Percentiles rank a stretch among this genome's conserved stretches.
Conservation (phyloP, 2,113 vertebrate species). For the Micronisus gabar region DNA sequence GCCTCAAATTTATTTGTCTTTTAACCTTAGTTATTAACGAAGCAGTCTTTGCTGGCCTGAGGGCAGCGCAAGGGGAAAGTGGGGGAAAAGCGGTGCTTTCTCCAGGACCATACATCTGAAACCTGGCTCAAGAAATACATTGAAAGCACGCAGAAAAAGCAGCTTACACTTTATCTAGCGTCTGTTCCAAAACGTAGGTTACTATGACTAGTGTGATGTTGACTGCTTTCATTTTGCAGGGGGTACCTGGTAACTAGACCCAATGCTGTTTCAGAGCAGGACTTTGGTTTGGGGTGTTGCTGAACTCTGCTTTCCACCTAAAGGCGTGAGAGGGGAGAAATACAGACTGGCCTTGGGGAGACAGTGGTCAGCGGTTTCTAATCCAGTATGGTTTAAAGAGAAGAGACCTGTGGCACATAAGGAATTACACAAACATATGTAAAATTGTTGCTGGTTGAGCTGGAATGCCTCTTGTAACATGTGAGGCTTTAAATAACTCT, state of each 20-base stretch:
- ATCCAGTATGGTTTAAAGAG: neutral
- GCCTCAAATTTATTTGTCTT: neutral
- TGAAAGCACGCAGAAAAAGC: neutral
- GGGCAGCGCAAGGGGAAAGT: neutral
- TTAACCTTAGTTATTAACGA: neutral
- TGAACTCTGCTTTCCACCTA: neutral
- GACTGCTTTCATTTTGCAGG: neutral
- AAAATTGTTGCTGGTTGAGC: neutral
- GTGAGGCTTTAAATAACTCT: neutral
- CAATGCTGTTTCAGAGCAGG: neutral
- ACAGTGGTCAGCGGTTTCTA: neutral
- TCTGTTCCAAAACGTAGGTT: neutral
- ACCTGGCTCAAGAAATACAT: neutral
- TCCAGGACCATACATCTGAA: neutral
- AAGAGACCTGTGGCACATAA: neutral
- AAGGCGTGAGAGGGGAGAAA: neutral
- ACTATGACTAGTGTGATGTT: neutral
- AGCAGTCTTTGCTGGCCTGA: neutral
- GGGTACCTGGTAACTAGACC: neutral
- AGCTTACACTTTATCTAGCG: neutral
- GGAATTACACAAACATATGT: neutral
- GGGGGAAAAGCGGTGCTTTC: neutral
- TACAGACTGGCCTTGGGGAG: fast-evolving
- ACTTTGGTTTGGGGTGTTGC: neutral
- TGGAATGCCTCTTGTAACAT: neutral